Evolutionary conservation across 2,113 vertebrate species (phyloP).

Genomic region (Tenebrosternarchus preto): DNA sequence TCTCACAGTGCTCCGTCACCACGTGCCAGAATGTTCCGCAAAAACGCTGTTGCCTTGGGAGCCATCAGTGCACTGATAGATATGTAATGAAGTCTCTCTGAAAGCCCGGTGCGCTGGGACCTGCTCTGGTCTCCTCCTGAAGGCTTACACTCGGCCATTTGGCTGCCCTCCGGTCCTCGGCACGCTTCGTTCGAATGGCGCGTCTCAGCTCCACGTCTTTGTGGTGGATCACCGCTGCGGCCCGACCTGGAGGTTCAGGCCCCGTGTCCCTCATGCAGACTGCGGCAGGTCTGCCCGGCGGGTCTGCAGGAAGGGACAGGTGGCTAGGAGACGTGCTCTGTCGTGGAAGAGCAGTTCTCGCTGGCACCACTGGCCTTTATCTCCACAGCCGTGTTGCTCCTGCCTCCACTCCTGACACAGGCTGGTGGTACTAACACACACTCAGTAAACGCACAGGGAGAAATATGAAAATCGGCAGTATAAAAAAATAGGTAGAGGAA

Average conservation of each 20-base stretch:
- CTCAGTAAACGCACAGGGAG: neutral
- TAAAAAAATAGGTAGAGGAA: too few species aligned
- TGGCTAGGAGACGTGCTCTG: neutral
- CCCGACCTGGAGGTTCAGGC: too few species aligned
- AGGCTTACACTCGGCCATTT: slow-evolving; percentile 35
- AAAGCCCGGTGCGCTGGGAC: slow-evolving; percentile 41
- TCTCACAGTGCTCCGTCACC: slow-evolving; percentile 48
- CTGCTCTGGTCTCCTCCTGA: slow-evolving; percentile 31
- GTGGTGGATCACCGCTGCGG: too few species aligned
- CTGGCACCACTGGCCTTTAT: slow-evolving; percentile 65
- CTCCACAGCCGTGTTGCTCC: slow-evolving; percentile 45
- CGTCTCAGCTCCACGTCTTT: neutral
- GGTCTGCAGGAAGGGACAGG: too few species aligned
- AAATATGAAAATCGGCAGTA: slow-evolving; percentile 1
- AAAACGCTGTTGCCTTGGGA: slow-evolving; percentile 49
- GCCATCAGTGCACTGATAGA: slow-evolving; percentile 52
- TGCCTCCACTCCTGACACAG: slow-evolving; percentile 59
- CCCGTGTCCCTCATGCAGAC: too few species aligned
- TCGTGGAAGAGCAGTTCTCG: slow-evolving; percentile 48
- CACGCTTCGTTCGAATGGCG: slow-evolving; percentile 32
- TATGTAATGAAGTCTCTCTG: slow-evolving; percentile 53
- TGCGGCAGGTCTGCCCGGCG: too few species aligned
- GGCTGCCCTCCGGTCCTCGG: too few species aligned
- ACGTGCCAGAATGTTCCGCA: slow-evolving; percentile 46
- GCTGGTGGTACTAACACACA: slow-evolving; percentile 60